Percentiles rank a stretch among this genome's conserved stretches.
Evolutionary conservation across 2,888 invertebrate species (phyloP).

Genomic region (Ephialtes manifestator): DNA sequence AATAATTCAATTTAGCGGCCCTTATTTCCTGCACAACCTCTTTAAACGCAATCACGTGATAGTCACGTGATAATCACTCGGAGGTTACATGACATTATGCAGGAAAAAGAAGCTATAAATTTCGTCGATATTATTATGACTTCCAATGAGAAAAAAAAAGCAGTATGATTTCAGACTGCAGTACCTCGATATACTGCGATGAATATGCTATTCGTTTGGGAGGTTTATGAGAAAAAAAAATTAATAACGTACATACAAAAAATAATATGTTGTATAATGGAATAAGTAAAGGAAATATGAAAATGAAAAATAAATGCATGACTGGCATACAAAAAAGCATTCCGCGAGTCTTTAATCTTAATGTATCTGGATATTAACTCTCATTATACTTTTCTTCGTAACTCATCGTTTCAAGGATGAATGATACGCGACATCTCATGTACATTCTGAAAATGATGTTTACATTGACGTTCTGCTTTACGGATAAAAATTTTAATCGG

Average conservation of each 20-base stretch:
- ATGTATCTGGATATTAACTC: slow-evolving; percentile 20
- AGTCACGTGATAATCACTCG: neutral
- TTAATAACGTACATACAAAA: neutral
- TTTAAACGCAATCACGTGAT: neutral
- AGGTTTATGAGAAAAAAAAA: slow-evolving; percentile 1
- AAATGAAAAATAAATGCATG: slow-evolving; percentile 12
- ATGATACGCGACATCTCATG: slow-evolving; percentile 6
- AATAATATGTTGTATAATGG: slow-evolving; percentile 15
- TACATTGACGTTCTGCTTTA: slow-evolving; percentile 10
- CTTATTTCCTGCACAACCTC: neutral
- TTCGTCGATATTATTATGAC: slow-evolving; percentile 6
- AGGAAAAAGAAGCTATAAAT: neutral
- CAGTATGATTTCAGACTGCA: slow-evolving; percentile 6
- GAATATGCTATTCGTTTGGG: neutral
- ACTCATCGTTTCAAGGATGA: neutral
- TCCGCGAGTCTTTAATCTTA: slow-evolving; percentile 8
- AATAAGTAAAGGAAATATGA: slow-evolving; percentile 31
- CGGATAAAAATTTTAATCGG: neutral
- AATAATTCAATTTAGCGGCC: slow-evolving; percentile 9
- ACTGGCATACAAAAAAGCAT: slow-evolving; percentile 20
- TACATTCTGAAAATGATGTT: slow-evolving; percentile 14
- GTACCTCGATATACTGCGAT: neutral
- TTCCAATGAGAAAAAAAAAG: neutral
- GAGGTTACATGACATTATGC: neutral
- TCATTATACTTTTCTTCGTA: slow-evolving; percentile 2